Percentiles rank a stretch among this genome's conserved stretches.
Conservation (phyloP, 2,888 invertebrate species). For the Pimpla rufipes region DNA sequence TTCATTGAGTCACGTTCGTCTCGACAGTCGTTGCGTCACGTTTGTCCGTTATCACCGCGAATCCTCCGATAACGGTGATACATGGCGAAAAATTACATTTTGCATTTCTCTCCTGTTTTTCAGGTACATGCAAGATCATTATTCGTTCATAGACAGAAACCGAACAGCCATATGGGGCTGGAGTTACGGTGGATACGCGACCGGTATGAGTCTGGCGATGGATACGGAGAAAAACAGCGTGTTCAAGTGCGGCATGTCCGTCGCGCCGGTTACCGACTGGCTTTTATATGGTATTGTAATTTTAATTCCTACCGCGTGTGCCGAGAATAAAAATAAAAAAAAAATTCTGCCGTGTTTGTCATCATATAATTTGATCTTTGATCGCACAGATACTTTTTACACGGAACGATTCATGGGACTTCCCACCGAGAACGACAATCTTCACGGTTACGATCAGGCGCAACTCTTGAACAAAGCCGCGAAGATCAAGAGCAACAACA, state of each 20-base stretch:
- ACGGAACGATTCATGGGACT: conserved; percentile 98
- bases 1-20: conserved; percentile 63
- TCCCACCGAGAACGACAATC: conserved; percentile 90
- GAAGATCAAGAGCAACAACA: conserved; percentile 91
- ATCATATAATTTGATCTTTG: too few relatives aligned
- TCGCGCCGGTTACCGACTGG: conserved; percentile 99
- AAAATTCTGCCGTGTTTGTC: too few relatives aligned
- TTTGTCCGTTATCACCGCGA: not conserved
- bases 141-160: conserved; percentile 91
- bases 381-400: conserved; percentile 95
- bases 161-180: conserved; percentile 98
- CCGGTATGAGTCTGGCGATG: conserved; percentile 94
- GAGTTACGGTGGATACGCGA: conserved; percentile 99
- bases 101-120: conserved; percentile 71
- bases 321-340: conserved; percentile 1
- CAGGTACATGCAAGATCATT: conserved; percentile 89
- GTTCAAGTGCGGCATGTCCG: conserved; percentile 97
- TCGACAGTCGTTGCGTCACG: not conserved
- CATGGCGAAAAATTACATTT: not conserved
- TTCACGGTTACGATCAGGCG: conserved; percentile 90
- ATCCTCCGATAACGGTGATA: not conserved
- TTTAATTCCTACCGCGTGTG: not conserved
- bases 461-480: conserved; percentile 91
- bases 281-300: conserved; percentile 92
- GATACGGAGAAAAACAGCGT: conserved; percentile 88